Conservation (phyloP, 2,113 vertebrate species). For the Coracopsis vasa region DNA sequence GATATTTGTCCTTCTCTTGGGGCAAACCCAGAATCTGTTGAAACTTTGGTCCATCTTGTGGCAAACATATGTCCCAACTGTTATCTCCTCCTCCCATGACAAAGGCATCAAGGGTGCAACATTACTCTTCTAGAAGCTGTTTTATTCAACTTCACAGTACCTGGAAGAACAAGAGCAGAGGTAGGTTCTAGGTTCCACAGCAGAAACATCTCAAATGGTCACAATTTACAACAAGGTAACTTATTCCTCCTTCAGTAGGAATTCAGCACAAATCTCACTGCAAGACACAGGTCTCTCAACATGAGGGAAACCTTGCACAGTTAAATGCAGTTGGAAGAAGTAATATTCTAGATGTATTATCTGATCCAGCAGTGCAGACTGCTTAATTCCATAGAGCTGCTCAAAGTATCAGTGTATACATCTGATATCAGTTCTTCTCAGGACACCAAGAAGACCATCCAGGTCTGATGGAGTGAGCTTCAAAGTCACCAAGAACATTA, state of each 20-base stretch:
- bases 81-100: background rate
- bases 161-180: background rate
- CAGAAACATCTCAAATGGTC: background rate
- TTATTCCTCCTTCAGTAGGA: background rate
- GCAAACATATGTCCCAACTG: fast-evolving
- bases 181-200: background rate
- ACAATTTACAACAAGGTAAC: background rate
- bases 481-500: background rate
- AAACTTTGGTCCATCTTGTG: background rate
- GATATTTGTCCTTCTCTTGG: background rate
- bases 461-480: background rate
- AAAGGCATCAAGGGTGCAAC: background rate
- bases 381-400: background rate
- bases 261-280: background rate
- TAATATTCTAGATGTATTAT: background rate
- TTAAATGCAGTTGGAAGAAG: background rate
- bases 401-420: fast-evolving
- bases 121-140: background rate
- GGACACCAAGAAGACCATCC: background rate
- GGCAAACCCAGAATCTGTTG: background rate
- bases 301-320: background rate
- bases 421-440: background rate
- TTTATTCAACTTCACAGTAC: background rate
- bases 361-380: background rate
- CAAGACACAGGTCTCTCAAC: background rate